A percentile compares a stretch with the other conserved stretches of the same genome.
These are phyloP conservation scores for Pangasius larnaudii DNA, from an alignment of 2,797 vertebrate genomes.

Conservation along the genomic window DNA sequence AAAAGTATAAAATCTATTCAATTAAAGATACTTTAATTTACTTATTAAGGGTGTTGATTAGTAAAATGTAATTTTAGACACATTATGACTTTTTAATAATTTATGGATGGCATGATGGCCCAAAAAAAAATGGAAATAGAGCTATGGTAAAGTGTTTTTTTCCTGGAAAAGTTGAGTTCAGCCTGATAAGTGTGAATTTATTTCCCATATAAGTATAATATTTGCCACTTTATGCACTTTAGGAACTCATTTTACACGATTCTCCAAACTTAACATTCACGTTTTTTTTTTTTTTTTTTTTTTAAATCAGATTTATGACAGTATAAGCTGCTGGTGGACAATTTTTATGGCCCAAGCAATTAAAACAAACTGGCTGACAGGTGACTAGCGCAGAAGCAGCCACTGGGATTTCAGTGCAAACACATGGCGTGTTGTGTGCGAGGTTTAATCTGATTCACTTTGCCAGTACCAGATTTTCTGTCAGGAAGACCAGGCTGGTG, in stretches of 20 bases:
- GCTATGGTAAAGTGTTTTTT: not conserved
- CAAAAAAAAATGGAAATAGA: not conserved
- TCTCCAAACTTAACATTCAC: not conserved
- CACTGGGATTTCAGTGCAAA: slow-evolving; percentile 47
- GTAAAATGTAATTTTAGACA: not conserved
- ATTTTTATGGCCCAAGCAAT: slow-evolving; percentile 38
- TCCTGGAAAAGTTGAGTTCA: not conserved
- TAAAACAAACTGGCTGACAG: slow-evolving; percentile 52
- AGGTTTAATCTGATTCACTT: slow-evolving; percentile 50
- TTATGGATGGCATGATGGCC: not conserved
- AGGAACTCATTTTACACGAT: not conserved
- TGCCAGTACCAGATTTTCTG: slow-evolving; percentile 54
- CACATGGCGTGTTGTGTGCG: slow-evolving; percentile 37
- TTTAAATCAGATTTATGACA: not conserved
- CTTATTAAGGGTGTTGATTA: not conserved
- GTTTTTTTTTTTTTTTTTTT: not conserved
- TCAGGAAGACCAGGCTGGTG: slow-evolving; percentile 34
- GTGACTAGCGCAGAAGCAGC: slow-evolving; percentile 39
- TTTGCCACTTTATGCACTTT: not conserved
- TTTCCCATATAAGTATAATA: not conserved
- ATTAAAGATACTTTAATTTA: not conserved
- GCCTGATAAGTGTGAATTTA: not conserved
- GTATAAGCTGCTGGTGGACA: not conserved
- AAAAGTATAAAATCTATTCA: not conserved
- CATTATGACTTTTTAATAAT: not conserved